phyloP scores from a whole-genome alignment of 2,797 vertebrate species.

The Nasua narica region DNA sequence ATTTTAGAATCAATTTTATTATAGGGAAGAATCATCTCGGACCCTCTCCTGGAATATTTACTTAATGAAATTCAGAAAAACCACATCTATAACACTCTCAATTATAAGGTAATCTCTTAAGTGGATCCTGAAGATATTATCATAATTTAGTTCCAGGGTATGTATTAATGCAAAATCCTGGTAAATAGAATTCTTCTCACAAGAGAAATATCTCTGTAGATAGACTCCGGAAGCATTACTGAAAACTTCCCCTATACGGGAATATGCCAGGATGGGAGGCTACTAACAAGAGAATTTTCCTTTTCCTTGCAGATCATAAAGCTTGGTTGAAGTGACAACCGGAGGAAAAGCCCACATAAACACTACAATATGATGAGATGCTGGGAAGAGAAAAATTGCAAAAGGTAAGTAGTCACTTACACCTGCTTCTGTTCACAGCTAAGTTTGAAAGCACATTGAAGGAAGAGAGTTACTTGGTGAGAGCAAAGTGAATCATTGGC shows the following conservation, averaged over 20 bases:
- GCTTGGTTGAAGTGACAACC: background rate
- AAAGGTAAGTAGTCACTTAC: background rate
- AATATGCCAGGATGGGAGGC: background rate
- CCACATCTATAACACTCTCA: background rate
- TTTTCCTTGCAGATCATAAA: background rate
- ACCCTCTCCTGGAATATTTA: background rate
- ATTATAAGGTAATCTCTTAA: conserved; percentile 19
- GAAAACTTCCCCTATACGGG: background rate
- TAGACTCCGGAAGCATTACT: background rate
- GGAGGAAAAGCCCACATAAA: background rate
- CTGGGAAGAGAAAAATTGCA: background rate
- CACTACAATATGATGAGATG: background rate
- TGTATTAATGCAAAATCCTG: background rate
- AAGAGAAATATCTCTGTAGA: background rate
- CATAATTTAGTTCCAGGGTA: conserved; percentile 2
- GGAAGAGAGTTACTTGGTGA: background rate
- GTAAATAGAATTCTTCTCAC: background rate
- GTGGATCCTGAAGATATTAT: conserved; percentile 7
- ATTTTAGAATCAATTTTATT: conserved; percentile 33
- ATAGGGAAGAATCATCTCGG: background rate
- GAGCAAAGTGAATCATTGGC: background rate
- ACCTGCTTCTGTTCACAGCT: background rate
- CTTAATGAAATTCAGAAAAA: conserved; percentile 36
- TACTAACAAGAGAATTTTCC: background rate
- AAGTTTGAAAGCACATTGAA: background rate